Evolutionary conservation across 1,140 invertebrate species (phyloP).

Genomic region (Drosophila insularis): DNA sequence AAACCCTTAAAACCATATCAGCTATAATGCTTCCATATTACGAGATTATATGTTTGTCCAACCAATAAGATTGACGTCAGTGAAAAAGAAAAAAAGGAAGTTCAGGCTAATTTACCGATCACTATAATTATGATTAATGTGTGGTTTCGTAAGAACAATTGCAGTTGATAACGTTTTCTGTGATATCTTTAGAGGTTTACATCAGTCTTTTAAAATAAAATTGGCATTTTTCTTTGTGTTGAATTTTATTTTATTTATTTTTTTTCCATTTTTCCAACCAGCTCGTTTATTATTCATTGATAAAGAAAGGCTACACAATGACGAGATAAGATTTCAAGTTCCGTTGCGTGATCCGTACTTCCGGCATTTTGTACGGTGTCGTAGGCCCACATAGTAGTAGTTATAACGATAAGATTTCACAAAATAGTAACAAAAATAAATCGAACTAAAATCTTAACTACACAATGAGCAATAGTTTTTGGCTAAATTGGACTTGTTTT

Average conservation of each 20-base stretch:
- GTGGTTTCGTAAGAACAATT: conserved; percentile 48
- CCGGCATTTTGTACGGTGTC: conserved; percentile 59
- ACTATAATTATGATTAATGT: conserved; percentile 56
- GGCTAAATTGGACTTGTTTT: background rate
- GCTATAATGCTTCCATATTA: background rate
- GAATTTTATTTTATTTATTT: conserved; percentile 18
- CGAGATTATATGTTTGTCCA: background rate
- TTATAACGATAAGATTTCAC: conserved; percentile 59
- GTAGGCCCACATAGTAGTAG: conserved; percentile 43
- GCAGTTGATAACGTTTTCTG: conserved; percentile 38
- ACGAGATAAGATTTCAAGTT: conserved; percentile 54
- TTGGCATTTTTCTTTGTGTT: conserved; percentile 22
- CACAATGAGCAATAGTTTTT: background rate
- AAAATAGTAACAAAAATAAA: conserved; percentile 32
- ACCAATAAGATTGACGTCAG: background rate
- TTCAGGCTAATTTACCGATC: conserved; percentile 12
- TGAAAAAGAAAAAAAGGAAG: conserved; percentile 24
- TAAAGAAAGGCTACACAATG: conserved; percentile 30
- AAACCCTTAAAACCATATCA: background rate
- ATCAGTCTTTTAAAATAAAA: conserved; percentile 70
- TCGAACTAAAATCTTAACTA: background rate
- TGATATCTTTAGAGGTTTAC: conserved; percentile 46
- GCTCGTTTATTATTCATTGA: conserved; percentile 6
- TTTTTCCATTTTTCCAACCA: background rate
- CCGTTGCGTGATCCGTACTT: conserved; percentile 55